These are phyloP conservation scores for Scleropages formosus DNA, from an alignment of 2,797 vertebrate species.

Conservation along the genomic window DNA sequence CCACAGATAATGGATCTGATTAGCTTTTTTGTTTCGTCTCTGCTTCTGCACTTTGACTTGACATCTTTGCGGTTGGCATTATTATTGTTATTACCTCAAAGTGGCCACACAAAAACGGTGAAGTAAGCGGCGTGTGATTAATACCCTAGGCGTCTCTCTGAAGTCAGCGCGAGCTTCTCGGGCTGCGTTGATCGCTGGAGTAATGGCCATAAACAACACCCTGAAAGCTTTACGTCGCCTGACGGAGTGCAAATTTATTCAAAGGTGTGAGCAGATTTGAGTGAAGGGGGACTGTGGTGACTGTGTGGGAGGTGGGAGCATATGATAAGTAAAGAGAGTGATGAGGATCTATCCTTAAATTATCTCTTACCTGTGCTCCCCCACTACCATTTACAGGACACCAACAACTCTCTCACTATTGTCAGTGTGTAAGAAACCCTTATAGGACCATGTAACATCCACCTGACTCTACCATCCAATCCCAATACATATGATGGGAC, in stretches of 20 bases:
- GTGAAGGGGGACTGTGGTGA: neutral
- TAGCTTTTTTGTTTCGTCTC: neutral
- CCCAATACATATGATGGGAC: slow-evolving; percentile 58
- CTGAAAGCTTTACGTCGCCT: neutral
- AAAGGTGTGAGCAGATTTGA: neutral
- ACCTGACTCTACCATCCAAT: slow-evolving; percentile 41
- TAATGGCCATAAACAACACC: slow-evolving; percentile 14
- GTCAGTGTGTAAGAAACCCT: neutral
- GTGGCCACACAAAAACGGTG: slow-evolving; percentile 6
- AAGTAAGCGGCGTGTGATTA: slow-evolving; percentile 21
- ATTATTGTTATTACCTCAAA: slow-evolving; percentile 4
- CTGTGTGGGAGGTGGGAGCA: neutral
- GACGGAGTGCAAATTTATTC: slow-evolving; percentile 10
- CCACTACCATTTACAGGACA: neutral
- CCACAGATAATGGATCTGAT: neutral
- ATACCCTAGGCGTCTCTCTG: neutral
- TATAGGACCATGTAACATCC: slow-evolving; percentile 47
- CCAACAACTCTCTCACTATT: neutral
- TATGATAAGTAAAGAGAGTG: neutral
- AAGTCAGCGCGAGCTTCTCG: neutral
- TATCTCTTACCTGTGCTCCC: too few species aligned
- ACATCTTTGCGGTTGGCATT: neutral
- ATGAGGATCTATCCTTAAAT: neutral
- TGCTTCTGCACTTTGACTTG: neutral
- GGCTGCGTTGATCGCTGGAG: slow-evolving; percentile 6